Conservation (phyloP, 2,888 invertebrate genomes). For the Hypolimnas misippus region DNA sequence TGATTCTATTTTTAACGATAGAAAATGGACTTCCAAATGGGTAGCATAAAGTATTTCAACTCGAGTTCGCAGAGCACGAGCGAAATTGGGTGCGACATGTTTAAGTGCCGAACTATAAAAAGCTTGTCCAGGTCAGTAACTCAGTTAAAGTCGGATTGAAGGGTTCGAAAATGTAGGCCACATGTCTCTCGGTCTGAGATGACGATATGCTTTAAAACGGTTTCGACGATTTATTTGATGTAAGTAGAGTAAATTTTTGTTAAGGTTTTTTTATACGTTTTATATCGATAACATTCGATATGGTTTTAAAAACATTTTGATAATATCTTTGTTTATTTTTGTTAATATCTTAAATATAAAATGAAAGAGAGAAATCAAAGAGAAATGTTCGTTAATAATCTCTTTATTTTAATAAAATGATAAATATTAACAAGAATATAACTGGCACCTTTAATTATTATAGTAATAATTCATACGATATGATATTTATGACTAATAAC, state of each 20-base stretch:
- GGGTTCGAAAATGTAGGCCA: constrained; percentile 61
- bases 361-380: too few species aligned
- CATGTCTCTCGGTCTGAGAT: constrained; percentile 51
- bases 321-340: too few species aligned
- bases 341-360: too few species aligned
- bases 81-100: constrained; percentile 48
- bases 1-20: constrained; percentile 25
- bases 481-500: background rate
- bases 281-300: too few species aligned
- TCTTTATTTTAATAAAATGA: too few species aligned
- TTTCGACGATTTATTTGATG: background rate
- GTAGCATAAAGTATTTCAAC: constrained; percentile 28
- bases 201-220: constrained; percentile 42
- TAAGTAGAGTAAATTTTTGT: background rate
- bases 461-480: background rate
- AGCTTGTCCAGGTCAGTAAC: constrained; percentile 68
- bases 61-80: constrained; percentile 26
- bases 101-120: constrained; percentile 68
- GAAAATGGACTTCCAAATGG: constrained; percentile 16
- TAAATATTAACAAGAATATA: too few species aligned
- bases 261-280: background rate
- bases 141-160: constrained; percentile 57
- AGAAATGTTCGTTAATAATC: too few species aligned
- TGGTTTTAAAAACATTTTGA: too few species aligned
- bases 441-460: too few species aligned